A percentile compares a stretch with the other conserved stretches of the same genome.
These are phyloP conservation scores for Sarcophaga peregrina DNA, from an alignment of 1,140 invertebrate genomes.

Conservation along the genomic window DNA sequence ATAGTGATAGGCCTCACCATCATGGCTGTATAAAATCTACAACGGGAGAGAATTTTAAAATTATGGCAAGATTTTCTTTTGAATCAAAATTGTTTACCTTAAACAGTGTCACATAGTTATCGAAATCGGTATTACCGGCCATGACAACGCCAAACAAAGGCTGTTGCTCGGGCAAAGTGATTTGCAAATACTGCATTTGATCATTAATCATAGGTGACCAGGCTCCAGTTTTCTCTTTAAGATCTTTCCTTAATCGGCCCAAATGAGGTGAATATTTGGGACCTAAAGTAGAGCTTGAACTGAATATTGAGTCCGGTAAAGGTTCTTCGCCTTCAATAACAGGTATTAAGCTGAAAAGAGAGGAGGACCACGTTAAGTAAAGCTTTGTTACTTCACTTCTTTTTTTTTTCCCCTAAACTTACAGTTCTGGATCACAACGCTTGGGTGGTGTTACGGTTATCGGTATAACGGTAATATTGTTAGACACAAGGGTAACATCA, in stretches of 20 bases:
- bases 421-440: constrained; percentile 68
- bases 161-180: constrained; percentile 73
- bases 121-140: constrained; percentile 73
- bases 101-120: constrained; percentile 82
- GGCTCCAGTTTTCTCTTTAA: constrained; percentile 66
- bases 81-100: constrained; percentile 58
- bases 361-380: background rate
- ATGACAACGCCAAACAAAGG: constrained; percentile 79
- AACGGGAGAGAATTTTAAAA: background rate
- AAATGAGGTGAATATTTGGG: constrained; percentile 68
- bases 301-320: constrained; percentile 70
- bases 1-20: constrained; percentile 72
- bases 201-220: constrained; percentile 74
- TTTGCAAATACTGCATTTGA: constrained; percentile 76
- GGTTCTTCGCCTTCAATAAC: constrained; percentile 70
- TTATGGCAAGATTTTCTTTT: too few species aligned
- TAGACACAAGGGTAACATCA: background rate
- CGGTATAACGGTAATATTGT: constrained; percentile 59
- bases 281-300: constrained; percentile 70
- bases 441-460: constrained; percentile 69
- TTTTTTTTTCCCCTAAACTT: constrained; percentile 43
- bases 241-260: constrained; percentile 67
- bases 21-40: constrained; percentile 75
- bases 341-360: constrained; percentile 67
- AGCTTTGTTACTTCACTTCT: background rate